phyloP scores from a whole-genome alignment of 2,113 vertebrate species.

The Ptilorrhoa leucosticta region DNA sequence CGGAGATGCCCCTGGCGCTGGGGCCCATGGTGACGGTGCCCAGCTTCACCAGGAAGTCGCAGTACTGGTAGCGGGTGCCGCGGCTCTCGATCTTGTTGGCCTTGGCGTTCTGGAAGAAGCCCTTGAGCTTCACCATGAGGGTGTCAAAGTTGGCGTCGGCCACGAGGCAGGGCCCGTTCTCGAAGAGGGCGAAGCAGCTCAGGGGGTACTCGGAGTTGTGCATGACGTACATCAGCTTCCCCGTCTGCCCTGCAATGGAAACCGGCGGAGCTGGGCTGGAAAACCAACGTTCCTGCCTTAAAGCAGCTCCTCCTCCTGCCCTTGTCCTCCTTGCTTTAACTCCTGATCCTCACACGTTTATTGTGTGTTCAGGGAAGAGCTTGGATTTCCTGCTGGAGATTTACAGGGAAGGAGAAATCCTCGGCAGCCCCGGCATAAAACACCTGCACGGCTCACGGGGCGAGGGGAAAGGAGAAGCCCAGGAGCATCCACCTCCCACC shows the following conservation, averaged over 20 bases:
- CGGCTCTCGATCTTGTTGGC: conserved; percentile 96
- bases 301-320: background rate
- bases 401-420: background rate
- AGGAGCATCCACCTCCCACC: background rate
- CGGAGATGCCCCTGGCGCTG: conserved; percentile 91
- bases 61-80: conserved; percentile 91
- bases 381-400: background rate
- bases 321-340: background rate
- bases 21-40: conserved; percentile 94
- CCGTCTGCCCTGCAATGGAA: conserved; percentile 80
- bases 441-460: fast-evolving
- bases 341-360: fast-evolving
- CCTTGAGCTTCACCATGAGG: conserved; percentile 96
- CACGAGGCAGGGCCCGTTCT: conserved; percentile 89
- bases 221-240: conserved; percentile 96
- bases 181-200: conserved; percentile 93
- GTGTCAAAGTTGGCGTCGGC: conserved; percentile 93
- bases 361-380: fast-evolving
- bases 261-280: background rate
- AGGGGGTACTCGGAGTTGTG: conserved; percentile 94
- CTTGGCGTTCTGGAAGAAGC: conserved; percentile 97
- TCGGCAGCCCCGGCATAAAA: background rate
- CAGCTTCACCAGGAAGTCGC: conserved; percentile 94
- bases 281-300: background rate
- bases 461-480: background rate